phyloP scores from a whole-genome alignment of 1,140 invertebrate genomes.

The Stenopsyche tienmushanensis region DNA sequence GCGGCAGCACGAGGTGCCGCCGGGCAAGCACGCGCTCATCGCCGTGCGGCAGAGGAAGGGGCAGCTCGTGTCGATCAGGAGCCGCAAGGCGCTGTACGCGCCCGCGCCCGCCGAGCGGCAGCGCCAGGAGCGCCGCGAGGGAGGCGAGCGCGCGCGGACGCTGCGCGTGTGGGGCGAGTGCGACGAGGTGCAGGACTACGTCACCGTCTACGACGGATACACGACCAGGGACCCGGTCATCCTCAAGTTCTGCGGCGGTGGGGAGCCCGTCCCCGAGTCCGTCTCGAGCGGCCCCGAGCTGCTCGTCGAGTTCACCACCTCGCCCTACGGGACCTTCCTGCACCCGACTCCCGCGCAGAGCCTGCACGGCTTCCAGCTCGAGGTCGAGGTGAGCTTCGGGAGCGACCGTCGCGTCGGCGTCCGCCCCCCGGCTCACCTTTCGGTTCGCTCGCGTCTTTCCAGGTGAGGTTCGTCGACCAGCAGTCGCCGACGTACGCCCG shows the following conservation, averaged over 20 bases:
- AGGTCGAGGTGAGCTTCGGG: constrained; percentile 81
- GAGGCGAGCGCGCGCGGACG: constrained; percentile 34
- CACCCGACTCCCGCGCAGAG: constrained; percentile 75
- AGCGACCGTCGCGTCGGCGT: no score
- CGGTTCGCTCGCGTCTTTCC: no score
- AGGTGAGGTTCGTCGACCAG: constrained; percentile 80
- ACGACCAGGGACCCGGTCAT: constrained; percentile 85
- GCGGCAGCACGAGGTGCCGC: constrained; percentile 74
- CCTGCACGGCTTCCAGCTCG: constrained; percentile 82
- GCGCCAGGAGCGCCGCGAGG: no score
- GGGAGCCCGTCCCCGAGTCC: constrained; percentile 76
- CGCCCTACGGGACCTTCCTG: constrained; percentile 82
- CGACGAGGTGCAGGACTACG: constrained; percentile 83
- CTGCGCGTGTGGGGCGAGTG: constrained; percentile 75
- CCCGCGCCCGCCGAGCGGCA: constrained; percentile 51
- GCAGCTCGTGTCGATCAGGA: constrained; percentile 77
- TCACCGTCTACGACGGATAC: constrained; percentile 88
- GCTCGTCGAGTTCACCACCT: constrained; percentile 87
- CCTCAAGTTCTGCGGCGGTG: constrained; percentile 85
- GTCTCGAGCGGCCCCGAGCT: constrained; percentile 83
- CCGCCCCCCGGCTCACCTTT: no score
- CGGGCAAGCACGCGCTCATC: constrained; percentile 81
- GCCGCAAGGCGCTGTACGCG: constrained; percentile 62
- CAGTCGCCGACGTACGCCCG: constrained; percentile 76
- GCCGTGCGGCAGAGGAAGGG: constrained; percentile 79